Percentiles rank a stretch among this genome's conserved stretches.
Conservation (phyloP, 2,113 vertebrate genomes). For the Pelusios castaneus region DNA sequence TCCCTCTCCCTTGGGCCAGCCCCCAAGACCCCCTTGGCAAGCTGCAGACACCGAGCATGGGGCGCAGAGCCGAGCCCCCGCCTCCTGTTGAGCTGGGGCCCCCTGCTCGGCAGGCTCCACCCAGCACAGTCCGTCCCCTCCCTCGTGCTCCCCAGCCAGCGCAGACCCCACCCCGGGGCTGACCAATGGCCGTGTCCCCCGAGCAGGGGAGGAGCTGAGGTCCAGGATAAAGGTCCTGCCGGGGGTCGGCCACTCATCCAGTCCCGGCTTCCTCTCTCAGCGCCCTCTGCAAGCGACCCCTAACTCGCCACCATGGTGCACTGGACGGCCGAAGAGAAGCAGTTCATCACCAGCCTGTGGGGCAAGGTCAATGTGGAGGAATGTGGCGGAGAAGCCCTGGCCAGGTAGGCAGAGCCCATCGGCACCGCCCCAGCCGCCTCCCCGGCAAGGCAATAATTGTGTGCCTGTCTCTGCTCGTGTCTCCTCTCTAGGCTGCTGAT, state of each 20-base stretch:
- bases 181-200: not conserved
- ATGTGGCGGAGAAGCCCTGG: slow-evolving; percentile 62
- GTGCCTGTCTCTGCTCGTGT: not conserved
- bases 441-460: rapidly evolving
- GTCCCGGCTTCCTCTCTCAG: not conserved
- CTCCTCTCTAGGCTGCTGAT: slow-evolving; percentile 71
- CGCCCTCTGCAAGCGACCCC: not conserved
- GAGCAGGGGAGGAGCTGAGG: not conserved
- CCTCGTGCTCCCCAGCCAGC: not conserved
- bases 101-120: not conserved
- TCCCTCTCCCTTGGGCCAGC: not conserved
- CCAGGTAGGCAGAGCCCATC: slow-evolving; percentile 37
- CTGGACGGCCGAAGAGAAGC: slow-evolving; percentile 72
- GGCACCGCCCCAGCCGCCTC: not conserved
- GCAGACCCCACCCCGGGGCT: too few species aligned
- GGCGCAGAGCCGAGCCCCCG: not conserved
- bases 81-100: not conserved
- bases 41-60: not conserved
- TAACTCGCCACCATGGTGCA: slow-evolving; percentile 72
- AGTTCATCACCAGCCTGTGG: slow-evolving; percentile 5
- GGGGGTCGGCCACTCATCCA: not conserved
- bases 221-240: not conserved
- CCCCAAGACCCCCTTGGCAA: not conserved
- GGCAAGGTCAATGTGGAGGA: slow-evolving; percentile 26
- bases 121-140: not conserved